Evolutionary conservation across 2,797 vertebrate genomes (phyloP).

Genomic region (Alexandromys oeconomus): DNA sequence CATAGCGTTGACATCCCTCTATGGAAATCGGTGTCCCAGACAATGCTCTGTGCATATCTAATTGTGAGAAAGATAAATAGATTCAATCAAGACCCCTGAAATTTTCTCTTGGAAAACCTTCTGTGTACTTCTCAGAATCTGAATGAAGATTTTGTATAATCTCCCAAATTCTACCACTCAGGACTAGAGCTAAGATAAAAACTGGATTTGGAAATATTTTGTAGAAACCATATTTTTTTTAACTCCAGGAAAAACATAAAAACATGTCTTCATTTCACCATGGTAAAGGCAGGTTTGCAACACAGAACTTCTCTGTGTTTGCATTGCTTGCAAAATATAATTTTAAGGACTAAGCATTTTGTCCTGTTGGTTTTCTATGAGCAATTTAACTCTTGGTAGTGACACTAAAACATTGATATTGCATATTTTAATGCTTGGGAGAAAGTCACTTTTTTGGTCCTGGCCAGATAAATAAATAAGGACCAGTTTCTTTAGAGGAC

Average conservation of each 20-base stretch:
- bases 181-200: not conserved
- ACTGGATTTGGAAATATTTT: not conserved
- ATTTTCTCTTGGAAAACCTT: conserved; percentile 8
- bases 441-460: not conserved
- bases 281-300: not conserved
- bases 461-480: not conserved
- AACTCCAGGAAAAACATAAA: not conserved
- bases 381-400: not conserved
- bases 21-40: not conserved
- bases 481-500: not conserved
- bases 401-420: not conserved
- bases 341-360: not conserved
- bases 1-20: not conserved
- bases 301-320: not conserved
- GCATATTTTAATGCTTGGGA: conserved; percentile 23
- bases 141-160: not conserved
- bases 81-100: not conserved
- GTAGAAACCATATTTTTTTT: not conserved
- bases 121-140: not conserved
- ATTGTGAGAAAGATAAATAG: not conserved
- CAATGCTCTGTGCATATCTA: not conserved
- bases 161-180: not conserved
- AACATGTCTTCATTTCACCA: not conserved
- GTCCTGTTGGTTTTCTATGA: not conserved
- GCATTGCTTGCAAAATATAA: not conserved